Base-by-base conservation (phyloP, 2,113 vertebrate genomes). In the Periophthalmodon schlosseri region DNA sequence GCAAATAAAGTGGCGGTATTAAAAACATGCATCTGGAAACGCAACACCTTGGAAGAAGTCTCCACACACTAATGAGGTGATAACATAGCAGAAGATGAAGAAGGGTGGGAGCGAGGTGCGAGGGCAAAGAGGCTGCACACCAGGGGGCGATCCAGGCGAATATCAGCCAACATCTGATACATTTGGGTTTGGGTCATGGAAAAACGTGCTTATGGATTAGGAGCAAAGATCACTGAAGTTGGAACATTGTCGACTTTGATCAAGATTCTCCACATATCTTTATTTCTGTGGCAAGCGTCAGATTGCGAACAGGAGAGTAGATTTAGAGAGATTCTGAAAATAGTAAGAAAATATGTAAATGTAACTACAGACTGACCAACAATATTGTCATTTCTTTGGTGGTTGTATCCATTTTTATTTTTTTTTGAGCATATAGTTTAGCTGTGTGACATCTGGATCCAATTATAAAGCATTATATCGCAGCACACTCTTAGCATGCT, bases 31-130 rank as follows among this genome's bases (percentile, higher is more conserved):
- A 70, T 77, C 71, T 78, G 73, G 76, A 82, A 78, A 68, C 56
- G 64, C 20, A 5, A 73, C 52, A 80, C 82, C 66, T 81, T 85
- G 77, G 23, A 85, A 86, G 75, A 84, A 82, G 79, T 58, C 77
- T 76, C 77, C 63, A 23, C 33, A 28, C 49, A 18, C 66, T 89
- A 91, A 91, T 87, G 87, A 91, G 81, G 84, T 82, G 76, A 77
- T 75, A 77, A 82, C 75, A 70, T 60, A 77, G 23, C 80, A 8
- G 75, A 68, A 77, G 72, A 78, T 69, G 75, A 47, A 54, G 20
- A 9, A 56, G 20, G 75, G 44, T 68, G 56, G 69, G 12, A 82
- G 50, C 71, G 60, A 74, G 73, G 46, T 73, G 65, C 54, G 57
- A 81, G 67, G 66, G 67, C 66, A 72, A 47, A n/a, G 68, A 24